Percentiles rank a stretch among this genome's conserved stretches.
Conservation (phyloP, 1,140 invertebrate genomes). For the Drosophila subpulchrella region DNA sequence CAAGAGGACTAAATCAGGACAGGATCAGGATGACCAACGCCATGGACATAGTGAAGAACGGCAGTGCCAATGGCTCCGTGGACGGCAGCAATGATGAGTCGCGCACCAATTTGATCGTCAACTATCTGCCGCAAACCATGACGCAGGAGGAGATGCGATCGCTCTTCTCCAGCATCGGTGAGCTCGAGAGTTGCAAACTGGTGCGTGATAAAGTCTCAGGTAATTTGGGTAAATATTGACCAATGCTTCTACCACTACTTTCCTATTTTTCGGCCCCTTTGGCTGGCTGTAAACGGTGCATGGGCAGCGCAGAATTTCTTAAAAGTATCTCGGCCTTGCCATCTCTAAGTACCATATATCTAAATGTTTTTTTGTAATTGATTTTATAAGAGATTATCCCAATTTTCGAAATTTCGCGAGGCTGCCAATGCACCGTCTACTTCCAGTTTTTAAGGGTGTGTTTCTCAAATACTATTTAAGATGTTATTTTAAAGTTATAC, state of each 20-base stretch:
- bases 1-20: slow-evolving; percentile 21
- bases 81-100: slow-evolving; percentile 86
- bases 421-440: too few species aligned
- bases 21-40: slow-evolving; percentile 80
- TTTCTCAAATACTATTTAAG: too few species aligned
- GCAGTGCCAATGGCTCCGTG: slow-evolving; percentile 86
- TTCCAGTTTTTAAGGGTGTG: too few species aligned
- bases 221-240: slow-evolving; percentile 84
- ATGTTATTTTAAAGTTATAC: too few species aligned
- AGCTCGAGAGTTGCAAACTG: slow-evolving; percentile 95
- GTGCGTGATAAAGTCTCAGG: slow-evolving; percentile 95
- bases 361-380: too few species aligned
- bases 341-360: too few species aligned
- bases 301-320: neutral
- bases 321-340: too few species aligned
- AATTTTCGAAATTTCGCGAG: too few species aligned
- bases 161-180: slow-evolving; percentile 94
- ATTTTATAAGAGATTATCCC: too few species aligned
- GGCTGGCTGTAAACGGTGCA: neutral
- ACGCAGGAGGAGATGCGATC: slow-evolving; percentile 95
- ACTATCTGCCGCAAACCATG: slow-evolving; percentile 97
- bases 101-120: slow-evolving; percentile 94
- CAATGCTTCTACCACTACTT: slow-evolving; percentile 34
- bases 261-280: neutral
- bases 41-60: slow-evolving; percentile 85